Conservation (phyloP, 2,888 invertebrate species). For the Myopa tessellatipennis region DNA sequence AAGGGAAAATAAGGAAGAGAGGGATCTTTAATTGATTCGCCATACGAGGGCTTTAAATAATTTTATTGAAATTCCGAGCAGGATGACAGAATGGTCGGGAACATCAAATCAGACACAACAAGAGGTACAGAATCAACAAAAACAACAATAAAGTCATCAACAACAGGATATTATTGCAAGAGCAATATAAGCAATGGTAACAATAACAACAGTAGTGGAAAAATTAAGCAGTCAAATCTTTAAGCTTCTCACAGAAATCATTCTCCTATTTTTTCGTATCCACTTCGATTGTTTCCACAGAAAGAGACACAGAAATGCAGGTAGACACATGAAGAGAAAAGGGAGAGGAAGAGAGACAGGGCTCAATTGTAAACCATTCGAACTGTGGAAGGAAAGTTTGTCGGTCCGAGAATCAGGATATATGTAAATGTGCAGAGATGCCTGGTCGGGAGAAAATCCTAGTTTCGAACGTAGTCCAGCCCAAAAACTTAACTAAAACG, state of each 20-base stretch:
- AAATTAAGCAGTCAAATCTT: background rate
- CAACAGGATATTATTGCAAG: background rate
- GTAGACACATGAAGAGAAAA: background rate
- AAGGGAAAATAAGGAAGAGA: background rate
- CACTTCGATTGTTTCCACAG: too few relatives aligned
- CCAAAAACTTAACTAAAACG: too few relatives aligned
- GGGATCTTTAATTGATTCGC: conserved; percentile 28
- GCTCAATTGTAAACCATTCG: too few relatives aligned
- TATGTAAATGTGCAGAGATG: background rate
- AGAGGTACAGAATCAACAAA: too few relatives aligned
- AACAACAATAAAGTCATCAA: too few relatives aligned
- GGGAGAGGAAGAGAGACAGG: background rate
- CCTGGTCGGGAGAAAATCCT: too few relatives aligned
- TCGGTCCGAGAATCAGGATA: background rate
- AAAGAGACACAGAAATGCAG: too few relatives aligned
- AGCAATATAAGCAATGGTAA: background rate
- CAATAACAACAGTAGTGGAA: background rate
- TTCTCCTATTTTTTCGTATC: background rate
- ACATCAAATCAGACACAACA: too few relatives aligned
- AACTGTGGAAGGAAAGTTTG: background rate
- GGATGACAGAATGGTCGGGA: too few relatives aligned
- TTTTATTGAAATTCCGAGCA: background rate
- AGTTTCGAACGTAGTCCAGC: too few relatives aligned
- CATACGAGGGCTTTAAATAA: conserved; percentile 17
- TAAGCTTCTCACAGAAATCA: background rate